phyloP scores from a whole-genome alignment of 2,113 vertebrate genomes.

The Vombatus ursinus region DNA sequence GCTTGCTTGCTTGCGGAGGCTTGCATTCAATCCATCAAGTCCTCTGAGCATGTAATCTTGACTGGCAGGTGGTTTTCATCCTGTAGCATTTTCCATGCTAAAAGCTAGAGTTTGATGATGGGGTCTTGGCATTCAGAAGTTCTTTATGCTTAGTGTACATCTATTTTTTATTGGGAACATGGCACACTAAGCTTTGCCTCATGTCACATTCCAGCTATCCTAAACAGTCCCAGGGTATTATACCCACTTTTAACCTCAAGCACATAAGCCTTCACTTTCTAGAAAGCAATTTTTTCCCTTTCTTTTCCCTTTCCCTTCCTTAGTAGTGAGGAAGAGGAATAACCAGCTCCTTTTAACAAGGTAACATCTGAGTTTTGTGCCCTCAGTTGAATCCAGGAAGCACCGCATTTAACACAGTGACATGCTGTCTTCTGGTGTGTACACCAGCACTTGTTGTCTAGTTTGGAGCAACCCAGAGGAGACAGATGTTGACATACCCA shows the following conservation, averaged over 20 bases:
- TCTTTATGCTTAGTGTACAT: not conserved
- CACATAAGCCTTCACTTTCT: not conserved
- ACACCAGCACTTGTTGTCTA: not conserved
- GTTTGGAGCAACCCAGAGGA: not conserved
- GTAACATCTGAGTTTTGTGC: not conserved
- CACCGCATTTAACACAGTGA: not conserved
- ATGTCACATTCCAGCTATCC: not conserved
- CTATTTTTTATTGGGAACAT: conserved; percentile 45
- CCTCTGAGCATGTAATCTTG: conserved; percentile 77
- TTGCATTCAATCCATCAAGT: conserved; percentile 73
- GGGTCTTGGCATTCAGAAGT: conserved; percentile 46
- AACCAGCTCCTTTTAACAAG: not conserved
- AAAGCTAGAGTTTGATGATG: conserved; percentile 65
- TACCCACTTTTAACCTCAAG: not conserved
- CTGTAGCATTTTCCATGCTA: conserved; percentile 76
- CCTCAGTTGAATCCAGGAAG: not conserved
- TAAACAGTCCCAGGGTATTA: not conserved
- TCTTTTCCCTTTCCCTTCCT: not conserved
- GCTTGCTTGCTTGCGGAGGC: conserved; percentile 71
- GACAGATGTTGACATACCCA: conserved; percentile 87
- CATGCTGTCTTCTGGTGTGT: not conserved
- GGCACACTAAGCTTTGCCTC: not conserved
- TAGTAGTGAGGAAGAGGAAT: not conserved
- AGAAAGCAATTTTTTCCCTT: not conserved
- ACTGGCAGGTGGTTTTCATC: conserved; percentile 77